Percentiles rank a stretch among this genome's conserved stretches.
These are phyloP conservation scores for Bombus impatiens DNA, from an alignment of 1,140 invertebrate species.

Conservation along the genomic window DNA sequence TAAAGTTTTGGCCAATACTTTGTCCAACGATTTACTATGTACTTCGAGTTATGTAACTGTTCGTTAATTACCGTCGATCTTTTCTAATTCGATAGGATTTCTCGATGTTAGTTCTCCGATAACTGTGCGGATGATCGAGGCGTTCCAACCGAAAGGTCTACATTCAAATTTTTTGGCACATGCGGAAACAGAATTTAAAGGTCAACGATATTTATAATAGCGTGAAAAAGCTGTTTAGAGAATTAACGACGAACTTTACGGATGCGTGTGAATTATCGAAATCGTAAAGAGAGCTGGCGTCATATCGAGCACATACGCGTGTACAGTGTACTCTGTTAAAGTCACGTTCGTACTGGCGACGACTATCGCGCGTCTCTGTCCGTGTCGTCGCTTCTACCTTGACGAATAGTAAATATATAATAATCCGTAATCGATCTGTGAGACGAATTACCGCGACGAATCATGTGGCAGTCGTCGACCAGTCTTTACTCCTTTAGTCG, in stretches of 20 bases:
- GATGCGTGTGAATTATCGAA: conserved; percentile 3
- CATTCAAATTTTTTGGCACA: conserved; percentile 9
- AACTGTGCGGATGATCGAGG: too few species aligned
- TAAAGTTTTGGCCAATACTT: neutral
- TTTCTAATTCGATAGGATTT: neutral
- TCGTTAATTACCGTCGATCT: neutral
- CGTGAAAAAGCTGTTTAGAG: conserved; percentile 17
- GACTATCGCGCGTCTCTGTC: too few species aligned
- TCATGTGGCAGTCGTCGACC: neutral
- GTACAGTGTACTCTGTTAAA: neutral
- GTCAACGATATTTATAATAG: conserved; percentile 33
- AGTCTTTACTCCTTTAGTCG: neutral
- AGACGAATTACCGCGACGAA: too few species aligned
- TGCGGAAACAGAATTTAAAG: conserved; percentile 17
- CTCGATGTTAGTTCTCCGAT: neutral
- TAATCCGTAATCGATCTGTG: neutral
- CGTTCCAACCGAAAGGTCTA: neutral
- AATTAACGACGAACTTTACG: conserved; percentile 26
- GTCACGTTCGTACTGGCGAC: neutral
- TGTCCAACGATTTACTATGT: too few species aligned
- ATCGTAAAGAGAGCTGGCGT: neutral
- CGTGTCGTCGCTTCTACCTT: too few species aligned
- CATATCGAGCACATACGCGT: neutral
- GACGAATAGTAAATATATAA: neutral
- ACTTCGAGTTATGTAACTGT: conserved; percentile 25